Percentiles rank a stretch among this genome's conserved stretches.
These are phyloP conservation scores for Sphaeridia pumilis DNA, from an alignment of 2,888 invertebrate genomes.

Conservation along the genomic window DNA sequence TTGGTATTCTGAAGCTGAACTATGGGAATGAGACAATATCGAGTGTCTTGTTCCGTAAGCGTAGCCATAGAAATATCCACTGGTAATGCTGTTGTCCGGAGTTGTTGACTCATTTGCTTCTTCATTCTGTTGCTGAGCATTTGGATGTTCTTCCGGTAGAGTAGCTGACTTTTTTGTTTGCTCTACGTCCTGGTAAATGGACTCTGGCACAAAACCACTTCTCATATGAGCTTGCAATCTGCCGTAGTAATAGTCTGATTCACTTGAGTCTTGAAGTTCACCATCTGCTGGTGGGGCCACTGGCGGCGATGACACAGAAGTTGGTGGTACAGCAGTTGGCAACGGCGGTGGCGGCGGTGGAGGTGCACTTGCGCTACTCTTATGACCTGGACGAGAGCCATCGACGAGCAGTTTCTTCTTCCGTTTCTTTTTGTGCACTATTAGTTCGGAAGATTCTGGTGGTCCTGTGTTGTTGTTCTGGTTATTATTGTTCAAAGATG, in stretches of 20 bases:
- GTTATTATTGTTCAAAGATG: too few species aligned
- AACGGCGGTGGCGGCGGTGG: too few species aligned
- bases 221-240: neutral
- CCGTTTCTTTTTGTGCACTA: conserved; percentile 14
- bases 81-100: neutral
- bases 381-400: neutral
- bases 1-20: neutral
- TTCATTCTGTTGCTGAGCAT: too few species aligned
- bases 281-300: neutral
- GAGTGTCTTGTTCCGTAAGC: neutral
- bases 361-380: too few species aligned
- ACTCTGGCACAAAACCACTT: neutral
- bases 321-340: too few species aligned
- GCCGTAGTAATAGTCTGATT: conserved; percentile 12
- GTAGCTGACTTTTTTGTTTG: neutral
- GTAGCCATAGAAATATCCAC: neutral
- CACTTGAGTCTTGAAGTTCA: conserved; percentile 7
- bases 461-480: too few species aligned
- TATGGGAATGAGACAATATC: neutral
- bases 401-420: conserved; percentile 14
- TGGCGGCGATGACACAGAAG: too few species aligned
- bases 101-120: neutral
- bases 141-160: neutral
- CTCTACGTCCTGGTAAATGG: conserved; percentile 10
- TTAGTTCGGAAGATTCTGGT: neutral